These are phyloP conservation scores for Dugesia japonica DNA, from an alignment of 2,888 invertebrate species.

Conservation along the genomic window DNA sequence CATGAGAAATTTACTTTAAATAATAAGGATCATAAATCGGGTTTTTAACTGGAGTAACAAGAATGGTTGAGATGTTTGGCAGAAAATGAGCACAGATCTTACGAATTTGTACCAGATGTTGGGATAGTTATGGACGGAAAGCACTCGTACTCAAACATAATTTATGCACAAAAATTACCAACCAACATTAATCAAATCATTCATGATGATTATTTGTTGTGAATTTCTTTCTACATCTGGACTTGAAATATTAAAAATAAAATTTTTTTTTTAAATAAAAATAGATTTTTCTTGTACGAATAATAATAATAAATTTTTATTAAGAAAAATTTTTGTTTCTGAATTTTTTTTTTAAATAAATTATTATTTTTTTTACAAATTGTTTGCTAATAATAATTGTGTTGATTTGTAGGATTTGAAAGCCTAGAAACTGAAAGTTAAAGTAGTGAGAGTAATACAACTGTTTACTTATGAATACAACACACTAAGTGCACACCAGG, in stretches of 20 bases:
- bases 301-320: too few relatives aligned
- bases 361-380: neutral
- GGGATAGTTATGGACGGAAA: neutral
- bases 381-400: neutral
- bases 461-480: neutral
- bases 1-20: neutral
- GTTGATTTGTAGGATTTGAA: neutral
- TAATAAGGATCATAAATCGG: neutral
- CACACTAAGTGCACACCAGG: neutral
- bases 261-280: too few relatives aligned
- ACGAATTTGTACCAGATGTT: neutral
- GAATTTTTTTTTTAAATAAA: neutral
- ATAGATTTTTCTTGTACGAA: too few relatives aligned
- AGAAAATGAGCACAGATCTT: neutral
- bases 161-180: neutral
- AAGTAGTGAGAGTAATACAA: neutral
- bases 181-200: neutral
- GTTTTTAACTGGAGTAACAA: neutral
- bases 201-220: neutral
- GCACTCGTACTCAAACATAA: neutral
- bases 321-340: too few relatives aligned
- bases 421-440: neutral
- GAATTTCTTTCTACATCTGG: neutral
- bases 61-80: constrained; percentile 4
- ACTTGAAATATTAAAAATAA: too few relatives aligned